Evolutionary conservation across 2,113 vertebrate genomes (phyloP).

Genomic region (Cathartes aura): DNA sequence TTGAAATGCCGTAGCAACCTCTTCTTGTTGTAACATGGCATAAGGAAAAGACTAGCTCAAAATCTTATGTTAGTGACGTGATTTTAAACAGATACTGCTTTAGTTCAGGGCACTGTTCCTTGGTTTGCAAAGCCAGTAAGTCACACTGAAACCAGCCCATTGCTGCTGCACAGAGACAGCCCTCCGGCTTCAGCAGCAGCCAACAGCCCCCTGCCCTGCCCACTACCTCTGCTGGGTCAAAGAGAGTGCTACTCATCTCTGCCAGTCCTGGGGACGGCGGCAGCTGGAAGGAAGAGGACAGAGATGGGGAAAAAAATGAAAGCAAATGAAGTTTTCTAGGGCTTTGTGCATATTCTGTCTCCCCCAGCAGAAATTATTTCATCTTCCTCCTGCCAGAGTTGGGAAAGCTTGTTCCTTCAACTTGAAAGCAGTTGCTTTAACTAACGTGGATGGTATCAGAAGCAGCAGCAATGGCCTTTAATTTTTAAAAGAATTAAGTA

Average conservation of each 20-base stretch:
- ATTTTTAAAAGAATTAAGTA: not conserved
- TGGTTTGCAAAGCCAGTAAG: not conserved
- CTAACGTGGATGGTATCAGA: not conserved
- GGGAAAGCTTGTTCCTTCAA: not conserved
- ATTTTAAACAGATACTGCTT: not conserved
- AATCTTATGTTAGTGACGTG: not conserved
- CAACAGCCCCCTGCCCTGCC: not conserved
- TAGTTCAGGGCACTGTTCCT: not conserved
- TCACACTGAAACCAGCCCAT: accelerated
- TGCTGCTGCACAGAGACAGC: not conserved
- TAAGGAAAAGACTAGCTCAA: not conserved
- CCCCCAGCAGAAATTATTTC: not conserved
- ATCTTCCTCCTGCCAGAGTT: not conserved
- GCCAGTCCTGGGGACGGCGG: not conserved
- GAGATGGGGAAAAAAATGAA: not conserved
- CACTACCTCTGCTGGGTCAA: not conserved
- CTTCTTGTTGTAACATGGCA: not conserved
- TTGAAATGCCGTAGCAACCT: not conserved
- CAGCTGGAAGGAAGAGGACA: not conserved
- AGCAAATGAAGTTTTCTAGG: not conserved
- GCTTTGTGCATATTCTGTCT: not conserved
- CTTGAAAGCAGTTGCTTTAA: not conserved
- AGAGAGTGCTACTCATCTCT: not conserved
- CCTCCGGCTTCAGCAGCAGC: not conserved
- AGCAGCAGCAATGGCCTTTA: not conserved